Conservation (phyloP, 2,888 invertebrate species). For the Folsomia manolachei region DNA sequence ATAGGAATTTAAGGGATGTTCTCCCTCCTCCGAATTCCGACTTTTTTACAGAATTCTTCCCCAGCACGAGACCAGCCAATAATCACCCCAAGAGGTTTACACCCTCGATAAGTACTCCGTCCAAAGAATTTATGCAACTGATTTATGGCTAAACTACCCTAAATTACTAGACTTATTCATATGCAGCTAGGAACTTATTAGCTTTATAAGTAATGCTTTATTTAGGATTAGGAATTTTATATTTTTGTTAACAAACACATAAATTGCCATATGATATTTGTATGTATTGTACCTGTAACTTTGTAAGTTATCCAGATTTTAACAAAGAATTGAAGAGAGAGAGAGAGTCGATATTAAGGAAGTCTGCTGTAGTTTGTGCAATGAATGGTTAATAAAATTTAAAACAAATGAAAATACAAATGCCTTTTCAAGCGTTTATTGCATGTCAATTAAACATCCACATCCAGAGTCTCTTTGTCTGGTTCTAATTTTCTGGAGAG, state of each 20-base stretch:
- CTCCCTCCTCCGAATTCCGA: neutral
- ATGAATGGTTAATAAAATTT: no score
- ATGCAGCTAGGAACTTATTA: no score
- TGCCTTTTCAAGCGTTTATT: no score
- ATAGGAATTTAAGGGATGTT: neutral
- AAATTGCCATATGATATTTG: no score
- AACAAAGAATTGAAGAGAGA: neutral
- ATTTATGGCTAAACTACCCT: conserved; percentile 3
- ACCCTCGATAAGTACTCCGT: neutral
- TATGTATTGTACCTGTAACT: no score
- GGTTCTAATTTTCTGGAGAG: neutral
- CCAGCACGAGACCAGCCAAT: conserved; percentile 1
- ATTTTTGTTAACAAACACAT: no score
- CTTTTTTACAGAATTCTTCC: conserved; percentile 18
- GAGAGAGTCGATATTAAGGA: neutral
- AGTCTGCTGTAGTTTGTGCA: neutral
- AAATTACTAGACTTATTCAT: no score
- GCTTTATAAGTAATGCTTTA: conserved; percentile 31
- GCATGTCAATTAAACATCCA: neutral
- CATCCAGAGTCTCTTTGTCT: neutral
- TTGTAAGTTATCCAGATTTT: neutral
- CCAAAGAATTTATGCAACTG: conserved; percentile 13
- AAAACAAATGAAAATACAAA: no score
- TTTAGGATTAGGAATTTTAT: no score
- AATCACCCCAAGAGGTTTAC: conserved; percentile 16